Conservation (phyloP, 2,113 vertebrate species). For the Vulpes lagopus region DNA sequence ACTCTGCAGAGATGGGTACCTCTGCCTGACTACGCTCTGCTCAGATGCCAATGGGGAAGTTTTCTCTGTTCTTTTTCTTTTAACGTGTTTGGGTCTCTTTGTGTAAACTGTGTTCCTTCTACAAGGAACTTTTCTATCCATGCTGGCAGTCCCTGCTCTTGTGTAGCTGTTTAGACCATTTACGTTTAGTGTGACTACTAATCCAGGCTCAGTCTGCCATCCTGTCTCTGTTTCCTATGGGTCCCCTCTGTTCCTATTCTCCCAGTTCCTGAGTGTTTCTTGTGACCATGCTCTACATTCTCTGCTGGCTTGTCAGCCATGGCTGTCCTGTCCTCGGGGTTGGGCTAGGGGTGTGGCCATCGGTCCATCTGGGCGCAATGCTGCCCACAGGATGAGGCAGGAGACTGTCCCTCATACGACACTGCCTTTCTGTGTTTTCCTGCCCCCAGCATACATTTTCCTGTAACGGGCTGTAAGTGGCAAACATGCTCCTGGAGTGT, state of each 20-base stretch:
- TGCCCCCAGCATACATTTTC: fast-evolving
- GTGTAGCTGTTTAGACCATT: fast-evolving
- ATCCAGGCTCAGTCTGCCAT: fast-evolving
- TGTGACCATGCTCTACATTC: fast-evolving
- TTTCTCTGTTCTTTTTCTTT: not conserved
- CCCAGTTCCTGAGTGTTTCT: not conserved
- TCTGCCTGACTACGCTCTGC: fast-evolving
- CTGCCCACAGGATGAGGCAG: not conserved
- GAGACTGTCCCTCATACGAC: fast-evolving
- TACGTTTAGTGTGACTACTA: not conserved
- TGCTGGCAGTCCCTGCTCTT: not conserved
- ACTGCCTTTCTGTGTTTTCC: fast-evolving
- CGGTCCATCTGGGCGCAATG: fast-evolving
- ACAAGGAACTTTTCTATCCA: too few relatives aligned
- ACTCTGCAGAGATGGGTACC: not conserved
- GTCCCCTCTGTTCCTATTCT: too few relatives aligned
- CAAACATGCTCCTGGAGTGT: fast-evolving
- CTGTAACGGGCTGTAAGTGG: fast-evolving
- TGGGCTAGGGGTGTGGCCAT: too few relatives aligned
- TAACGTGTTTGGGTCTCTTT: not conserved
- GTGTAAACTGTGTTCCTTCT: not conserved
- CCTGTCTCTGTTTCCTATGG: not conserved
- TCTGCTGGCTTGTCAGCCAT: too few relatives aligned
- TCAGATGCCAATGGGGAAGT: not conserved
- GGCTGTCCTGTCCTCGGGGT: not conserved